These are phyloP conservation scores for Musca vetustissima DNA, from an alignment of 1,140 invertebrate genomes.

Conservation along the genomic window DNA sequence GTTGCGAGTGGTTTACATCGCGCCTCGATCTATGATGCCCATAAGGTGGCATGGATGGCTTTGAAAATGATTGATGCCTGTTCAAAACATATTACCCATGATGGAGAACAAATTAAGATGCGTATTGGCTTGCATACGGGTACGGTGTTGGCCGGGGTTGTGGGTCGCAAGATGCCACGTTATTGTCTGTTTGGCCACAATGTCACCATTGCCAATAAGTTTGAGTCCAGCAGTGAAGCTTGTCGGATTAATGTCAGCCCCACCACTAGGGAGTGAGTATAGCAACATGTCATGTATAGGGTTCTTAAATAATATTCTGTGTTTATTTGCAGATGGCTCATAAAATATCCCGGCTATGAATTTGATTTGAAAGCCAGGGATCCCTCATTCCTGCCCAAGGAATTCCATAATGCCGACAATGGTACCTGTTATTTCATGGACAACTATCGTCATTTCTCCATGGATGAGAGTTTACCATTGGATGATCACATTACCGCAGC, in stretches of 20 bases:
- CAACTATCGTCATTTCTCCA: slow-evolving; percentile 72
- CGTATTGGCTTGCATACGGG: slow-evolving; percentile 90
- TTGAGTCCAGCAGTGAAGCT: slow-evolving; percentile 90
- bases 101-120: slow-evolving; percentile 93
- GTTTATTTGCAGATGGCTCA: slow-evolving; percentile 68
- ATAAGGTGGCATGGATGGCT: slow-evolving; percentile 95
- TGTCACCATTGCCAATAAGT: slow-evolving; percentile 92
- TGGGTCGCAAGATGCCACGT: slow-evolving; percentile 88
- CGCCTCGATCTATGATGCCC: slow-evolving; percentile 73
- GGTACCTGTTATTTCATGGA: slow-evolving; percentile 87
- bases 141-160: slow-evolving; percentile 84
- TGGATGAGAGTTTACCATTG: slow-evolving; percentile 62
- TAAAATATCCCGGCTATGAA: slow-evolving; percentile 72
- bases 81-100: slow-evolving; percentile 81
- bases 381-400: slow-evolving; percentile 78
- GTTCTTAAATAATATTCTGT: neutral
- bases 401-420: slow-evolving; percentile 72
- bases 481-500: slow-evolving; percentile 69
- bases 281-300: neutral
- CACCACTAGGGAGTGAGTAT: slow-evolving; percentile 84
- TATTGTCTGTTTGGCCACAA: slow-evolving; percentile 92
- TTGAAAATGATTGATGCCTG: slow-evolving; percentile 86
- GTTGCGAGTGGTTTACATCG: slow-evolving; percentile 89
- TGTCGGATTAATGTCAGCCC: slow-evolving; percentile 90
- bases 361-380: slow-evolving; percentile 75